Base-by-base conservation (phyloP, 2,113 vertebrate species). In the Cynocephalus volans region DNA sequence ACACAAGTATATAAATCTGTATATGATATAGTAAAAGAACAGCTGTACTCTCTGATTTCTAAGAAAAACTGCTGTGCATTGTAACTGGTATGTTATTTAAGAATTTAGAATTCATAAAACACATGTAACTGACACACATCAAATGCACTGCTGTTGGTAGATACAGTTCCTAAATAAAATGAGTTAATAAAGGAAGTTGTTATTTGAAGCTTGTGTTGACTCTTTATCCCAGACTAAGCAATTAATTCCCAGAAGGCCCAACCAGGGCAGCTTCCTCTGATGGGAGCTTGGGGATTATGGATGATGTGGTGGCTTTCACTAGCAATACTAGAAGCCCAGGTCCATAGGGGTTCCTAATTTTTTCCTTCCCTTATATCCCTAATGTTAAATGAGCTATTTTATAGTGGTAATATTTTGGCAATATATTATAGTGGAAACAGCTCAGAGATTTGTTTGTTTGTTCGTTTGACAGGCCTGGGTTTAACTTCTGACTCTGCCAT, bases 401-500 rank as follows among this genome's bases (percentile, higher is more conserved):
- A 45, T 1, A 23, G 79, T 45, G 36, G 18, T 24, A 60, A 48
- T 67, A 36, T 18, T 56, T 85, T 72, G 72, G 64, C 5, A 58
- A 23, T 56, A 28, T 19, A 41, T 87, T 26, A 73, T 5, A 58
- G 64, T 28, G 19, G 18, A n/a, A 31, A 60, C 52, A 75, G 72
- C 33, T 36, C 48, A 73, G 87, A 77, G 50, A 7, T 62, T 80
- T 41, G 41, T 86, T 28, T 50, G 26, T 60, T 26, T n/a, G 18
- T 86, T 52, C 83, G 5, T 82, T 58, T 45, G 19, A 48, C 17
- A 62, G 33, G 19, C 21, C 48, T 72, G 48, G 7, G 5, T 41
- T 96, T 95, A 84, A 60, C 65, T 94, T 95, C 28, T 85, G 54
- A 60, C 54, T 83, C 26, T 67, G 69, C 41, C 33, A 48, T 65